These are phyloP conservation scores for Prionchulus punctatus DNA, from an alignment of 2,888 invertebrate genomes.

Conservation along the genomic window DNA sequence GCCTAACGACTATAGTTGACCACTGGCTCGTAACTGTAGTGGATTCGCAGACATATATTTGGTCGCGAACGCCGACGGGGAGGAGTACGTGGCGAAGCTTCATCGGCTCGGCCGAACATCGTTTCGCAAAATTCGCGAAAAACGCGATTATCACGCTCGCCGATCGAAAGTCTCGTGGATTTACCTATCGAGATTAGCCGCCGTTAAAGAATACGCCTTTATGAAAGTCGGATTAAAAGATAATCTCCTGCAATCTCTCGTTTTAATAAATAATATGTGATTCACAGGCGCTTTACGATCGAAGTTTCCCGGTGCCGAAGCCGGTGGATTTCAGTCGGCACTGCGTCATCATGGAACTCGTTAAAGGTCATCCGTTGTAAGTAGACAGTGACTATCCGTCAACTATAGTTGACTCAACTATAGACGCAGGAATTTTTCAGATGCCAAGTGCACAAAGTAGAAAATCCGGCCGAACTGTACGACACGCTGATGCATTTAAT, in stretches of 20 bases:
- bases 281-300: constrained; percentile 55
- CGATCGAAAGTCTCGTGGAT: constrained; percentile 81
- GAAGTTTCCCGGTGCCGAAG: constrained; percentile 81
- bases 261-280: not conserved
- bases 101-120: constrained; percentile 76
- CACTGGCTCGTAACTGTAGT: not conserved
- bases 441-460: constrained; percentile 32
- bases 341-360: constrained; percentile 86
- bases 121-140: constrained; percentile 82
- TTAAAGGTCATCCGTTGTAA: constrained; percentile 43
- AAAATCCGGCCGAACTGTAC: constrained; percentile 59
- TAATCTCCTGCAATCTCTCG: constrained; percentile 7
- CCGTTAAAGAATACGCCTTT: constrained; percentile 89
- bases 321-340: constrained; percentile 84
- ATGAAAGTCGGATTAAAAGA: constrained; percentile 51
- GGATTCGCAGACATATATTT: constrained; percentile 59
- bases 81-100: constrained; percentile 64
- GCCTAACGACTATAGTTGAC: not conserved
- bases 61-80: constrained; percentile 60
- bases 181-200: constrained; percentile 84
- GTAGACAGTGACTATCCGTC: not conserved
- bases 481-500: constrained; percentile 86
- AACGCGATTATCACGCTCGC: constrained; percentile 87
- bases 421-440: not conserved
- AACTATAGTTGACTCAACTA: not conserved